Evolutionary conservation across 2,888 invertebrate species (phyloP), one percentile per base, ranked within the genome.

Genomic region (Clivina fossor): DNA sequence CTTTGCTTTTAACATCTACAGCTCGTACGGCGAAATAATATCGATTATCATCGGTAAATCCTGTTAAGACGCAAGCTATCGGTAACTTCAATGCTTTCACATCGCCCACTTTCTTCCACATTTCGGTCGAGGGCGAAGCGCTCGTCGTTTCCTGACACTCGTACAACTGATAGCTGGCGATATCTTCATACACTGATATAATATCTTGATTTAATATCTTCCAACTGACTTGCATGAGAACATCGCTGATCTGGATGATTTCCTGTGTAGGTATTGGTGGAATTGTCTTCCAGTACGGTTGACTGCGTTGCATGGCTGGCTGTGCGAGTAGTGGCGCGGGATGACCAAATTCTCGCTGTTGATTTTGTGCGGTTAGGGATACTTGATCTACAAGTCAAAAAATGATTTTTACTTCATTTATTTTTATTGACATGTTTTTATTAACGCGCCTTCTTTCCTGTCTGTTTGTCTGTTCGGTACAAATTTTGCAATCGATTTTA

Each of bases 41-140:
- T 66, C 89, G 90, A 71, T 90, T 88, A 30, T 93, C 94, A 64
- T 90, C 88, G 68, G 90, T 86, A 71, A 96, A 95, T 74, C 93
- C 91, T 1, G 93, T 93, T 28, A 94, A 74, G 0, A 93, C 95
- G 63, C 95, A 96, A 0, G 96, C 95, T 96, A 97, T 97, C 0
- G 96, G 96, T 57, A 96, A 72, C 0, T 90, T 85, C 66, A 96
- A 76, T 0, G 95, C 93, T 73, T 92, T 90, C 0, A 96, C 93
- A 71, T 95, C 93, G 1, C 95, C 96, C 49, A 96, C 93, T 79
- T 91, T 93, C 64, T 93, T 89, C 96, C 96, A 96, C 47, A 90
- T 78, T 2, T 83, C 77, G 1, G 88, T 83, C 62, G 77, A 83
- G 2, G 90, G 87, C 1, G 83, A 78, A 2, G 81, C 76, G 4